These are phyloP conservation scores for Drosophila siamana DNA, from an alignment of 2,888 invertebrate genomes.

Conservation along the genomic window DNA sequence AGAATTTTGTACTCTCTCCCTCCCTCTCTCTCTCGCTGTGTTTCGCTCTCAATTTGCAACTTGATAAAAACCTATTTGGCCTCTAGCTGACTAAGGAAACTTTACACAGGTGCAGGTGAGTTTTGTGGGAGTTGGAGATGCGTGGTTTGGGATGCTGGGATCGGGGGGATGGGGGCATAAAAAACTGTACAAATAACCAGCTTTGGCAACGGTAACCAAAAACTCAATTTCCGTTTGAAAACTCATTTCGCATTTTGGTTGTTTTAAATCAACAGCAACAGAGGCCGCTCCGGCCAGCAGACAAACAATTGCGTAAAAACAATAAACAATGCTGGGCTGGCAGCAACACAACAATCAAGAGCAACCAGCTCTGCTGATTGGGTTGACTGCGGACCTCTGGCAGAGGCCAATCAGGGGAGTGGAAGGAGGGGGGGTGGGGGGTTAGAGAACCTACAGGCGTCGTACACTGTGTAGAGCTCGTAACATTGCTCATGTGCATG, in stretches of 20 bases:
- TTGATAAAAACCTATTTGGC: slow-evolving; percentile 33
- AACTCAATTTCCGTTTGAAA: slow-evolving; percentile 78
- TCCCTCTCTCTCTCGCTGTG: too few species aligned
- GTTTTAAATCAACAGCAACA: slow-evolving; percentile 77
- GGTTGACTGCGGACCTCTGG: not conserved
- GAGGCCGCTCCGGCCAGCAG: slow-evolving; percentile 63
- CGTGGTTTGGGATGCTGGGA: not conserved
- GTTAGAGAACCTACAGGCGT: too few species aligned
- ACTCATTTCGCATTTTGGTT: slow-evolving; percentile 78
- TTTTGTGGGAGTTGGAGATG: too few species aligned
- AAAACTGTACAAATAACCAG: slow-evolving; percentile 52
- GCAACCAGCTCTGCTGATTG: slow-evolving; percentile 20
- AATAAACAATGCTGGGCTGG: slow-evolving; percentile 69
- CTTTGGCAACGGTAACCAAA: slow-evolving; percentile 67
- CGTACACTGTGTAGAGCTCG: too few species aligned
- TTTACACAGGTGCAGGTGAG: slow-evolving; percentile 18
- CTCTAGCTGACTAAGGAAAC: slow-evolving; percentile 34
- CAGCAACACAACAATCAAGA: slow-evolving; percentile 34
- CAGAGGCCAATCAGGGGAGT: too few species aligned
- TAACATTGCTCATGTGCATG: slow-evolving; percentile 73
- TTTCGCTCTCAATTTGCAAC: slow-evolving; percentile 5
- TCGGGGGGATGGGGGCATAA: slow-evolving; percentile 23
- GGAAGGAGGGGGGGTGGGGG: not conserved
- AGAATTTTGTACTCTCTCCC: slow-evolving; percentile 2
- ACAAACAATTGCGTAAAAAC: slow-evolving; percentile 79